Base-by-base conservation (phyloP, 2,888 invertebrate species). In the Ophion obscuratus region DNA sequence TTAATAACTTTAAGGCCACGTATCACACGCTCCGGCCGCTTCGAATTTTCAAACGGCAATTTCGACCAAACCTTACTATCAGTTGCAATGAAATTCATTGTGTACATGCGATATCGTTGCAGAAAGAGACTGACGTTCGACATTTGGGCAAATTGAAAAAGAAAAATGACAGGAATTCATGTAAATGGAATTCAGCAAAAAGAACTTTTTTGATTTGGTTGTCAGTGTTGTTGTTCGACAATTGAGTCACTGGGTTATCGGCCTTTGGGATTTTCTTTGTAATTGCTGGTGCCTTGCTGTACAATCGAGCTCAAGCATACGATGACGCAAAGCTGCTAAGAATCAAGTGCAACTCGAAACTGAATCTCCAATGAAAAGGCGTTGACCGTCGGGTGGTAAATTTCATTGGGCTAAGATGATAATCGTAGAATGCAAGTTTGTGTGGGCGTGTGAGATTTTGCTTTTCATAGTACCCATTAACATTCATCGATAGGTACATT, bases 161-260 rank as follows among this genome's bases (percentile, higher is more conserved):
- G 7, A 44, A 44, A 0, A 44, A 44, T 9, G 6, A 10, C 7
- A 44, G 10, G 3, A 44, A 9, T 9, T 44, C 10, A 44, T 9
- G 10, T 9, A 44, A 44, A 44, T 44, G 44, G 44, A 97, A 97
- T 94, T 97, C 97, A 87, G 96, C 96, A 66, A 97, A 97, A 94
- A 94, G 97, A 90, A 97, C 97, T 67, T 96, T 97, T 90, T 94
- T 97, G 59, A 97, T 97, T 90, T 97, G 97, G 97, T 93, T 97
- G 84, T 97, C 97, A 47, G 96, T 97, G 83, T 92, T 97, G 87
- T 94, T 97, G 92, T 97, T 97, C 93, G 96, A 96, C 86, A 97
- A 97, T 93, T 95, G 96, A 71, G 96, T 97, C 87, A 97, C 97
- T 68, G 94, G 96, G 77, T 94, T 97, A 87, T 97, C 97, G 92